Evolutionary conservation across 2,113 vertebrate species (phyloP).

Genomic region (Hydropotes inermis): DNA sequence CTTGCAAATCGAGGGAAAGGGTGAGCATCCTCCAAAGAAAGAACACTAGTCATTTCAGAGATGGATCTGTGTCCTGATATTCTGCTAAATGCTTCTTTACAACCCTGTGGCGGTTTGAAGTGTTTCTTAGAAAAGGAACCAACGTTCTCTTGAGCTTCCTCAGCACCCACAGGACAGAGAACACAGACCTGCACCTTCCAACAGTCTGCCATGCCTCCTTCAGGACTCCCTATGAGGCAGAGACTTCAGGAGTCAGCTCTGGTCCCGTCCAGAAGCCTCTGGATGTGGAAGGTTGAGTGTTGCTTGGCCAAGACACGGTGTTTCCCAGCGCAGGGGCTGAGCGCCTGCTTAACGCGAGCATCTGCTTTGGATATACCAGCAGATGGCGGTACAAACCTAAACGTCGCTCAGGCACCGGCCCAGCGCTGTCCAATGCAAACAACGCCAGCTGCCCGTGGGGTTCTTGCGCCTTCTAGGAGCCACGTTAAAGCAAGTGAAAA

Average conservation of each 20-base stretch:
- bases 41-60: background rate
- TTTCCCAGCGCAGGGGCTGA: background rate
- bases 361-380: slow-evolving; percentile 59
- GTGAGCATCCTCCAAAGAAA: background rate
- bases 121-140: background rate
- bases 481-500: background rate
- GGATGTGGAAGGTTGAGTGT: background rate
- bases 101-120: background rate
- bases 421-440: background rate
- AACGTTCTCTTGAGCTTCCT: background rate
- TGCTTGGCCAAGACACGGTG: background rate
- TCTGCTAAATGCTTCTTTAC: background rate
- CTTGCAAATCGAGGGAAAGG: background rate
- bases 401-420: background rate
- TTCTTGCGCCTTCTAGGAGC: background rate
- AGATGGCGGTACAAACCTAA: slow-evolving; percentile 78
- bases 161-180: background rate
- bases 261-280: background rate
- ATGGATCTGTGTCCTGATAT: background rate
- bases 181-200: background rate
- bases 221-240: background rate
- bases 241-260: background rate
- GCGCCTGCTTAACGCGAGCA: background rate
- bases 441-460: background rate
- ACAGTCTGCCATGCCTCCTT: background rate